phyloP scores from a whole-genome alignment of 1,140 invertebrate species.

The Drosophila takahashii region DNA sequence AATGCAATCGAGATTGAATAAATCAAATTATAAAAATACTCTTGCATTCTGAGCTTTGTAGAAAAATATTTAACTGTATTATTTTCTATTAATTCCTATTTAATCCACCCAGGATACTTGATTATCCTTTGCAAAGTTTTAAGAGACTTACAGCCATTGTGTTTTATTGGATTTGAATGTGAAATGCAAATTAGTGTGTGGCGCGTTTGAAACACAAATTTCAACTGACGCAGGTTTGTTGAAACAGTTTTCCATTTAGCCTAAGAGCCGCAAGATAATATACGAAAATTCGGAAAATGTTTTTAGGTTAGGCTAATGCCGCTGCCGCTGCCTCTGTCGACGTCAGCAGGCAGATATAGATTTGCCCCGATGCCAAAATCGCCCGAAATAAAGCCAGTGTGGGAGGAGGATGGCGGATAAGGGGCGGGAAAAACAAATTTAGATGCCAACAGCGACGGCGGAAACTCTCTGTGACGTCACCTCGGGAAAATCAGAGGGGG shows the following conservation, averaged over 20 bases:
- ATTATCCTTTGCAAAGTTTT: slow-evolving; percentile 16
- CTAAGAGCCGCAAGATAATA: slow-evolving; percentile 70
- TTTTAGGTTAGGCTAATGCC: slow-evolving; percentile 74
- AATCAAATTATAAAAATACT: not conserved
- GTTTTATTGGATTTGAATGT: slow-evolving; percentile 30
- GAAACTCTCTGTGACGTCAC: slow-evolving; percentile 69
- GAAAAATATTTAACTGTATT: not conserved
- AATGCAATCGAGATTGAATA: not conserved
- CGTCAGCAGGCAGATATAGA: slow-evolving; percentile 39
- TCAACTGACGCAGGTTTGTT: slow-evolving; percentile 78
- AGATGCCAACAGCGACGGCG: slow-evolving; percentile 54
- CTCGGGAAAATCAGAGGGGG: slow-evolving; percentile 1
- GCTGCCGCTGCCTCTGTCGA: slow-evolving; percentile 22
- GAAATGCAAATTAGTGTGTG: slow-evolving; percentile 64
- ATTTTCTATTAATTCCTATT: not conserved
- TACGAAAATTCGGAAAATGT: slow-evolving; percentile 70
- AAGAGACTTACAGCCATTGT: slow-evolving; percentile 76
- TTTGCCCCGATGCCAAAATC: slow-evolving; percentile 65
- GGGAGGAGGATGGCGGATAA: slow-evolving; percentile 12
- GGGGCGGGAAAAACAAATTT: slow-evolving; percentile 47
- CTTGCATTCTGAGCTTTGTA: not conserved
- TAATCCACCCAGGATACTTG: slow-evolving; percentile 18
- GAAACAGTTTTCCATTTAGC: slow-evolving; percentile 82
- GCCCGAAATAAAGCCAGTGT: slow-evolving; percentile 71
- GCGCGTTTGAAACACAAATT: slow-evolving; percentile 69